A percentile compares a stretch with the other conserved stretches of the same genome.
Evolutionary conservation across 2,797 vertebrate genomes (phyloP).

Genomic region (Corythornis leucogaster): DNA sequence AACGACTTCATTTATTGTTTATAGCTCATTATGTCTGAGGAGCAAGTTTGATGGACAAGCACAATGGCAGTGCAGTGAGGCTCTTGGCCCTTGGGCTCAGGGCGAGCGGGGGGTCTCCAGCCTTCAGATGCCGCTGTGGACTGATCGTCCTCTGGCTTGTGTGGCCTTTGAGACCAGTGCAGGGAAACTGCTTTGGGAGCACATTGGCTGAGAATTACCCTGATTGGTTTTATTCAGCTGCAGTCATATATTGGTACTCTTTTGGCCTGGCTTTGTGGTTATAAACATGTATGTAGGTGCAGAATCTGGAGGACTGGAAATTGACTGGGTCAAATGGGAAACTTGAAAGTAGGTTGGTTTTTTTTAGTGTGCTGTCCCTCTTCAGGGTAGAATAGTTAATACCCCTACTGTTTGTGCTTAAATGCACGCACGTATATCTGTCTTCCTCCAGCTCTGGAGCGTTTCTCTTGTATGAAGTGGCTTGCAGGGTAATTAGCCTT

Average conservation of each 20-base stretch:
- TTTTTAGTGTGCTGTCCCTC: background rate
- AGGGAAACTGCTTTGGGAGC: background rate
- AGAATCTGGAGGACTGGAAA: background rate
- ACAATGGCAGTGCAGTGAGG: background rate
- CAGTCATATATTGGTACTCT: background rate
- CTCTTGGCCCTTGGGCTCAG: background rate
- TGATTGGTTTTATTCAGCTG: background rate
- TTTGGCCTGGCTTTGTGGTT: background rate
- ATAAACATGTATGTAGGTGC: background rate
- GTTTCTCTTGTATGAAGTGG: background rate
- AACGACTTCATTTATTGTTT: background rate
- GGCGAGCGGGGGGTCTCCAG: background rate
- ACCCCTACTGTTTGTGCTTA: background rate
- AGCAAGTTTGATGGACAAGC: background rate
- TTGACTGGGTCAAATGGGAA: background rate
- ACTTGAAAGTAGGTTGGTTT: background rate
- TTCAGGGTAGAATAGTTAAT: background rate
- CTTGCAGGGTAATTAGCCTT: background rate
- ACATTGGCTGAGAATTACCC: background rate
- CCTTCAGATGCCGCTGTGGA: background rate
- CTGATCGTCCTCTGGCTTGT: background rate
- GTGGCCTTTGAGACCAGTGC: background rate
- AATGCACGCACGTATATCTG: background rate
- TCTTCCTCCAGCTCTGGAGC: background rate
- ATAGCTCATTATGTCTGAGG: background rate